These are phyloP conservation scores for Trachelus troglodyta DNA, from an alignment of 2,888 invertebrate species.

Conservation along the genomic window DNA sequence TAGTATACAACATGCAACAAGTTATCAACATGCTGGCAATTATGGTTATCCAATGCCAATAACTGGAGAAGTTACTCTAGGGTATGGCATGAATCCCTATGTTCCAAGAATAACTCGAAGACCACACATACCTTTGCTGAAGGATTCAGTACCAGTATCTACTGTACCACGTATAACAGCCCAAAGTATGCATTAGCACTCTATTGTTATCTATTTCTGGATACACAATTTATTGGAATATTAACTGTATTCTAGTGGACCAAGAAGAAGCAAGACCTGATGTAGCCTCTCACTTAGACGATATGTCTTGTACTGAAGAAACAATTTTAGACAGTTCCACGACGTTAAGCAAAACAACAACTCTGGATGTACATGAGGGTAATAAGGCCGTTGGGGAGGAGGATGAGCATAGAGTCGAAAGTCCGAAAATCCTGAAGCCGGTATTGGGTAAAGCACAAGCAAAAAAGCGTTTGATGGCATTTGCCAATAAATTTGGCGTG, in stretches of 20 bases:
- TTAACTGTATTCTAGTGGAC: not conserved
- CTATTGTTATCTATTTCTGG: not conserved
- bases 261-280: not conserved
- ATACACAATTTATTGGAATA: not conserved
- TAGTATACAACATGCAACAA: not conserved
- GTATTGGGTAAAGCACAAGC: slow-evolving; percentile 63
- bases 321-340: slow-evolving; percentile 34
- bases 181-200: not conserved
- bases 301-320: slow-evolving; percentile 29
- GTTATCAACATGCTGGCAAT: not conserved
- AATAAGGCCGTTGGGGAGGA: slow-evolving; percentile 40
- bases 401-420: slow-evolving; percentile 47
- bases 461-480: slow-evolving; percentile 63
- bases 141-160: not conserved
- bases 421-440: slow-evolving; percentile 56
- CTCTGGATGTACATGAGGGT: slow-evolving; percentile 54
- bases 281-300: not conserved
- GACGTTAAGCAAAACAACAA: slow-evolving; percentile 45
- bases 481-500: slow-evolving; percentile 58
- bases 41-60: not conserved
- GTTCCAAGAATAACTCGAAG: not conserved
- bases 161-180: not conserved
- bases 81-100: not conserved
- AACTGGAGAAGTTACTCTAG: not conserved
- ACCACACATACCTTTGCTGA: not conserved